These are phyloP conservation scores for Pachyrhynchus sulphureomaculatus DNA, from an alignment of 1,140 invertebrate species.

Conservation along the genomic window DNA sequence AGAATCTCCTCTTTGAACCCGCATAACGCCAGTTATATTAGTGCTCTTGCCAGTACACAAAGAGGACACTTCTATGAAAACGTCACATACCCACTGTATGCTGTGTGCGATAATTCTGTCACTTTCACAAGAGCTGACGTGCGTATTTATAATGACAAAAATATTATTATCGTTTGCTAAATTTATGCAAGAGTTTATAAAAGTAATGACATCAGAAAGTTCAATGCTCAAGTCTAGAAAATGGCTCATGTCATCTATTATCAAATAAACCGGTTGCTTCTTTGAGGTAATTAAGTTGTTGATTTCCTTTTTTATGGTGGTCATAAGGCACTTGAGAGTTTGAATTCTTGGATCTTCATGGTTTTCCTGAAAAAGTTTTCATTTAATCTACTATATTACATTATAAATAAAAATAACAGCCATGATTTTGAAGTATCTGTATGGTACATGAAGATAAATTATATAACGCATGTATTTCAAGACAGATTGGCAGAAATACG, in stretches of 20 bases:
- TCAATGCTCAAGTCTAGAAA: constrained; percentile 63
- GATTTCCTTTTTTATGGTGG: constrained; percentile 40
- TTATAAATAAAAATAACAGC: too few relatives aligned
- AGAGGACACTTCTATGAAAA: constrained; percentile 62
- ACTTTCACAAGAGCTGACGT: constrained; percentile 56
- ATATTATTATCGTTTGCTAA: constrained; percentile 47
- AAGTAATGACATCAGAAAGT: constrained; percentile 57
- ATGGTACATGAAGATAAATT: too few relatives aligned
- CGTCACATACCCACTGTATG: constrained; percentile 62
- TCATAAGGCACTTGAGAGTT: constrained; percentile 46
- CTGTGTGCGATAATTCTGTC: constrained; percentile 58
- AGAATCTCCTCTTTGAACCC: constrained; percentile 55
- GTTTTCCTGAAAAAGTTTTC: constrained; percentile 8
- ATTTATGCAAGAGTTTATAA: constrained; percentile 54
- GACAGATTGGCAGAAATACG: too few relatives aligned
- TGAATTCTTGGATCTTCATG: constrained; percentile 23
- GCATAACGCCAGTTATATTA: constrained; percentile 68
- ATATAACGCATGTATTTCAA: too few relatives aligned
- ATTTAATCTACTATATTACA: too few relatives aligned
- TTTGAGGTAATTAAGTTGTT: constrained; percentile 18
- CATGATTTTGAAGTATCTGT: too few relatives aligned
- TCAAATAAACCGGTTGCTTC: constrained; percentile 52
- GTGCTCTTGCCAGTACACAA: constrained; percentile 66
- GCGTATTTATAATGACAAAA: constrained; percentile 51
- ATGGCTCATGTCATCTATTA: constrained; percentile 71